Conservation (phyloP, 2,797 vertebrate genomes). For the Nannoperca obscura region DNA sequence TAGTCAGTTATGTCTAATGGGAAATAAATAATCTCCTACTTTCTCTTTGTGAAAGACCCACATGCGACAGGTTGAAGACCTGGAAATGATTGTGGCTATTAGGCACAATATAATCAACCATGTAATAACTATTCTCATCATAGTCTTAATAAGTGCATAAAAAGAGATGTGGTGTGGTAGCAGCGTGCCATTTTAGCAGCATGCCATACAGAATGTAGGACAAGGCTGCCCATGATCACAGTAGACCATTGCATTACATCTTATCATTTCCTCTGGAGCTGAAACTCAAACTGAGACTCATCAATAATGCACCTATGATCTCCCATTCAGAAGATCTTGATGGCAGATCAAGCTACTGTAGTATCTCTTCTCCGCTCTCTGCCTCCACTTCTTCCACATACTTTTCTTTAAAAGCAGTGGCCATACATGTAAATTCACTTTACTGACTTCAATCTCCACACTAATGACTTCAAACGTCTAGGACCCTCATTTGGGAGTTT, state of each 20-base stretch:
- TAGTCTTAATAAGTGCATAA: constrained; percentile 1
- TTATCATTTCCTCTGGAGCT: constrained; percentile 86
- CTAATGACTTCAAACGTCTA: constrained; percentile 65
- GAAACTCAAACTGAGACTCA: constrained; percentile 84
- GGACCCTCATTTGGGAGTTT: constrained; percentile 72
- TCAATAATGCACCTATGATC: constrained; percentile 85
- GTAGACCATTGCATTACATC: constrained; percentile 84
- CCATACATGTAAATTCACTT: constrained; percentile 57
- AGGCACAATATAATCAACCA: not conserved
- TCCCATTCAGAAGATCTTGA: constrained; percentile 81
- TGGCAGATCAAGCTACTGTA: constrained; percentile 76
- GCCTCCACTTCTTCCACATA: constrained; percentile 33
- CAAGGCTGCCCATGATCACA: constrained; percentile 79
- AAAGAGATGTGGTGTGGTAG: constrained; percentile 29
- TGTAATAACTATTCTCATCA: not conserved
- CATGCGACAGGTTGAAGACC: constrained; percentile 27
- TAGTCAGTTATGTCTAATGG: not conserved
- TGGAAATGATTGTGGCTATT: not conserved
- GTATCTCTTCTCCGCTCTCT: constrained; percentile 57
- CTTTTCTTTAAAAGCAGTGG: constrained; percentile 49
- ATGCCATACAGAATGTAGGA: constrained; percentile 67
- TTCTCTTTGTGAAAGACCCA: constrained; percentile 2
- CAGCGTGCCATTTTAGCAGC: constrained; percentile 66
- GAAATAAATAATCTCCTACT: not conserved
- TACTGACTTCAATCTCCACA: constrained; percentile 43